Conservation (phyloP, 2,113 vertebrate species). For the Alethe castanea region DNA sequence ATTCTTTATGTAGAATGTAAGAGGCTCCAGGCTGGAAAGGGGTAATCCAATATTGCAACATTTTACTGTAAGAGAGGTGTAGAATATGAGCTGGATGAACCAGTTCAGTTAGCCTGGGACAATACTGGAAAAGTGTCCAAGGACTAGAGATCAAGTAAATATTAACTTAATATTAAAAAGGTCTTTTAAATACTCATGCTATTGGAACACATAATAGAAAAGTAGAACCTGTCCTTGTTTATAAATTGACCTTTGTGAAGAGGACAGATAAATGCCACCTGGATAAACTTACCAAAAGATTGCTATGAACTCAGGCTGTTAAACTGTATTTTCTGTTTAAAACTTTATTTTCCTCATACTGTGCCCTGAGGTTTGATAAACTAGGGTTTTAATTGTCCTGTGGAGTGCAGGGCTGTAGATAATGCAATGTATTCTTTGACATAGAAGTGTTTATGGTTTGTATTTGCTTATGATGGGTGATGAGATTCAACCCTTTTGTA, state of each 20-base stretch:
- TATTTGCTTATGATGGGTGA: neutral
- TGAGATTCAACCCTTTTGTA: neutral
- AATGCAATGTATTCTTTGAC: neutral
- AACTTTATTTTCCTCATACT: neutral
- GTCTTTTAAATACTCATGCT: neutral
- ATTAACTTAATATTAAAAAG: neutral
- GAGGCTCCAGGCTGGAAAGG: neutral
- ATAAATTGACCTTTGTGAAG: neutral
- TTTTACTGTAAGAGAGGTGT: neutral
- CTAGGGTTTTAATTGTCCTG: neutral
- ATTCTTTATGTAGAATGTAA: neutral
- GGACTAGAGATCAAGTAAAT: neutral
- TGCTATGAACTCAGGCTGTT: neutral
- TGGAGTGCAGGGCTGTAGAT: conserved; percentile 14
- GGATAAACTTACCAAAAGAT: neutral
- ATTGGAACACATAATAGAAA: neutral
- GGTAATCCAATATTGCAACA: neutral
- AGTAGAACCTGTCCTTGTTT: neutral
- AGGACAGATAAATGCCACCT: neutral
- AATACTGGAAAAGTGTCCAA: neutral
- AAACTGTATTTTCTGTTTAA: conserved; percentile 27
- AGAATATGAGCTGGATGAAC: neutral
- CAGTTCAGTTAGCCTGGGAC: neutral
- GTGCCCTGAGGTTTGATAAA: conserved; percentile 1
- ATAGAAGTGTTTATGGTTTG: neutral